Conservation (phyloP, 2,888 invertebrate species). For the Aphidoletes aphidimyza region DNA sequence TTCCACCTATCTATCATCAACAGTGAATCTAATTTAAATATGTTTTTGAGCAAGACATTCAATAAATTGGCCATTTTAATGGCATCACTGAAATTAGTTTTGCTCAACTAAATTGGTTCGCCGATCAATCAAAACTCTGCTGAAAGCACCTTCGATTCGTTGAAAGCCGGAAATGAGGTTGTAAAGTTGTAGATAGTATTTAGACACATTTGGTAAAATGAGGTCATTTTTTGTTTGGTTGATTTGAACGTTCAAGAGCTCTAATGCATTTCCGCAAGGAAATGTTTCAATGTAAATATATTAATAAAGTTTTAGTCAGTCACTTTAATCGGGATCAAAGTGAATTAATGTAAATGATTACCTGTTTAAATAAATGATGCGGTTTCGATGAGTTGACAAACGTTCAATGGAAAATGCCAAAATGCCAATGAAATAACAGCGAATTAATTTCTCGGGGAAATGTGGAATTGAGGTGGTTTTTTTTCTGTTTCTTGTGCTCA, state of each 20-base stretch:
- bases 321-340: neutral
- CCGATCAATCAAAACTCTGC: constrained; percentile 41
- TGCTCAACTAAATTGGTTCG: neutral
- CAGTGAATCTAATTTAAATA: too few relatives aligned
- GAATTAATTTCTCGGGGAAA: neutral
- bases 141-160: neutral
- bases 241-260: neutral
- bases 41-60: too few relatives aligned
- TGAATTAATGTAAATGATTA: neutral
- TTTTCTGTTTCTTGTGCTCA: neutral
- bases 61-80: neutral
- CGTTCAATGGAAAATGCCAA: neutral
- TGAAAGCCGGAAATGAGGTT: neutral
- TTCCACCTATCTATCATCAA: too few relatives aligned
- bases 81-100: constrained; percentile 16
- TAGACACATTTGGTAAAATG: too few relatives aligned
- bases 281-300: neutral
- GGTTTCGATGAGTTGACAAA: neutral
- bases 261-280: neutral
- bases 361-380: constrained; percentile 28
- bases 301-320: neutral
- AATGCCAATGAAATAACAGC: neutral
- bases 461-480: neutral
- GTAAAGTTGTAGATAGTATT: neutral
- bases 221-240: too few relatives aligned